Evolutionary conservation across 2,113 vertebrate species (phyloP), one percentile per base, ranked within the genome.

Genomic region (Rhinogobius similis): DNA sequence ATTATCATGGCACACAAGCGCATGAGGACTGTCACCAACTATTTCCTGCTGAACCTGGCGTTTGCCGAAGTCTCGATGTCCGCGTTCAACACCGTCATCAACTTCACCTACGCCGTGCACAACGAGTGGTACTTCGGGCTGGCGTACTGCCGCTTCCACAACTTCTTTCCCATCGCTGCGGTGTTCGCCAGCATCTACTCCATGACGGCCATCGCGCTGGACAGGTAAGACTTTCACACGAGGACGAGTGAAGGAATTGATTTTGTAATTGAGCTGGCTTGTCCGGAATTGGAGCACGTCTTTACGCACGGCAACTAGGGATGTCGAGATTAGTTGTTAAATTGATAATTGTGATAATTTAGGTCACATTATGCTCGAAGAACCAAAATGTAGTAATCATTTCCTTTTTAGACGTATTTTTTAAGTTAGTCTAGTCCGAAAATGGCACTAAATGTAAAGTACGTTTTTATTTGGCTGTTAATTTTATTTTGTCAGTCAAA

Each of bases 21-120:
- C 73, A 99, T 99, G 98, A 91, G 98, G 85, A 99, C 98, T 0
- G 97, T 99, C 85, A 99, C 98, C 85, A 99, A 99, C 89, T 99
- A 96, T 72, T 96, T 99, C 74, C 87, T 99, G 72, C 94, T 99
- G 50, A 99, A 99, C 92, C 81, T 99, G 89, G 98, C 97, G 55
- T 96, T 97, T 0, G 96, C 98, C 0, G 98, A 99, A 89, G 96
- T 94, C 66, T 94, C 96, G 75, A 98, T 99, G 98, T 94, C 97
- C 0, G 97, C 95, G 0, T 96, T 99, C 88, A 99, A 99, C 84
- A 97, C 98, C 0, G 95, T 97, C 11, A 93, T 99, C 82, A 99
- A 99, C 93, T 99, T 99, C 91, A 93, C 93, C 78, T 99, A 98
- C 20, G 94, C 94, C 3, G 90, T 95, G 73, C 97, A 97, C 92